phyloP scores from a whole-genome alignment of 2,113 vertebrate genomes.

The Brienomyrus brachyistius region DNA sequence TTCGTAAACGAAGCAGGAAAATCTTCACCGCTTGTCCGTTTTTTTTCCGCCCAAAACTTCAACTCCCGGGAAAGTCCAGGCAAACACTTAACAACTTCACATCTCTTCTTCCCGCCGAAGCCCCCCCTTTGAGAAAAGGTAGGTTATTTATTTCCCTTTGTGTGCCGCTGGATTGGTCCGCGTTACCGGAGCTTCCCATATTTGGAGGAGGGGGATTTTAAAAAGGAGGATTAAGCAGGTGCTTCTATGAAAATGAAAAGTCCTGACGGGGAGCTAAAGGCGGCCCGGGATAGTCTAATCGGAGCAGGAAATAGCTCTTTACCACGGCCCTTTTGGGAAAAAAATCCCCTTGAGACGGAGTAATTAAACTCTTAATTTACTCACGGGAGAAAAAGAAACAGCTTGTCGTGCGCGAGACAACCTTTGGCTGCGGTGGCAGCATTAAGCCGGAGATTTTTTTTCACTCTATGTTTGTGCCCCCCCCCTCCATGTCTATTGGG shows the following conservation, averaged over 20 bases:
- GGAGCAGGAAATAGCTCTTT: slow-evolving; percentile 53
- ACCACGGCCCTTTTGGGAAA: slow-evolving; percentile 58
- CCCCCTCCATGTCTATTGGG: background rate
- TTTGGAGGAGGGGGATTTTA: slow-evolving; percentile 27
- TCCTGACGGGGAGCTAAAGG: slow-evolving; percentile 56
- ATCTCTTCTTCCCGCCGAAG: slow-evolving; percentile 50
- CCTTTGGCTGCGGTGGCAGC: slow-evolving; percentile 67
- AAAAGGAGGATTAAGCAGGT: slow-evolving; percentile 40
- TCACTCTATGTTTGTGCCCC: slow-evolving; percentile 17
- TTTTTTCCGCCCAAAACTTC: background rate
- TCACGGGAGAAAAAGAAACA: slow-evolving; percentile 68
- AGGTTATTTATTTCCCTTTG: slow-evolving; percentile 52
- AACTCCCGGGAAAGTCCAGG: slow-evolving; percentile 24
- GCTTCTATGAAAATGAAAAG: slow-evolving; percentile 58
- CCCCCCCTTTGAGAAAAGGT: slow-evolving; percentile 61
- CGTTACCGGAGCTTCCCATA: slow-evolving; percentile 20
- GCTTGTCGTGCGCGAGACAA: slow-evolving; percentile 65
- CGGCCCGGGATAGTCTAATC: slow-evolving; percentile 52
- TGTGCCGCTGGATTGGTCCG: slow-evolving; percentile 23
- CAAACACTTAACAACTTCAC: slow-evolving; percentile 50
- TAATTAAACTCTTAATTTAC: slow-evolving; percentile 75
- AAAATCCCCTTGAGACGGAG: slow-evolving; percentile 55
- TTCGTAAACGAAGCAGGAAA: slow-evolving; percentile 8
- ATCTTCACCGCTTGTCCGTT: background rate
- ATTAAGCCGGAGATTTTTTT: slow-evolving; percentile 64